Base-by-base conservation (phyloP, 2,797 vertebrate species). In the Gouania willdenowi region DNA sequence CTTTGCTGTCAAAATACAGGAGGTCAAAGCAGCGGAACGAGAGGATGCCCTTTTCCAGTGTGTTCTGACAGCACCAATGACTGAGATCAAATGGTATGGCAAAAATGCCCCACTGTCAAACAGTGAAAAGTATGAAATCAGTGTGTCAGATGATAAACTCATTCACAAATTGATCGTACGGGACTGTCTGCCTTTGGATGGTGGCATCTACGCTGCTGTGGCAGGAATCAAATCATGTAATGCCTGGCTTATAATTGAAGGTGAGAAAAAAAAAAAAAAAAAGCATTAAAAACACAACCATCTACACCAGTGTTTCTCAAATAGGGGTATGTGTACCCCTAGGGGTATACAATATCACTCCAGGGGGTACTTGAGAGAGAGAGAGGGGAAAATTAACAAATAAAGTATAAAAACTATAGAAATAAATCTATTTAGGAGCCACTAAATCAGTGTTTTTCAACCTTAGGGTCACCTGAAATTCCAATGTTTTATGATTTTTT, bases 181-280 rank as follows among this genome's bases (percentile, higher is more conserved):
- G 15, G 89, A 90, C 0, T 84, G 77, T 21, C 26, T 35, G 38
- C 68, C 84, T 39, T 61, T 92, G 49, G 95, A 96, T 41, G 81
- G 38, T 0, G 94, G 94, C 8, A 90, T 93, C 71, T 97, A 95
- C 35, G 83, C 90, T 0, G 89, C 92, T 1, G 74, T 88, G 26
- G 85, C 79, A 0, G 92, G 93, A 20, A 88, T 91, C 35, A 89
- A 90, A 6, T 79, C 86, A 14, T 92, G 90, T 43, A 93, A 88
- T 1, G 88, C 91, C 61, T 95, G 91, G 91, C 91, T 98, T 9
- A 30, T 93, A 7, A 88, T 96, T 16, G 90, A 92, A 72, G 69
- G 95, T 97, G 41, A 91, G 83, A 39, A 32, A 41, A 32, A 2
- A n/a, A n/a, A n/a, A n/a, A n/a, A n/a, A n/a, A n/a, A n/a, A n/a